Base-by-base conservation (phyloP, 2,888 invertebrate species). In the Hypercompe scribonia region DNA sequence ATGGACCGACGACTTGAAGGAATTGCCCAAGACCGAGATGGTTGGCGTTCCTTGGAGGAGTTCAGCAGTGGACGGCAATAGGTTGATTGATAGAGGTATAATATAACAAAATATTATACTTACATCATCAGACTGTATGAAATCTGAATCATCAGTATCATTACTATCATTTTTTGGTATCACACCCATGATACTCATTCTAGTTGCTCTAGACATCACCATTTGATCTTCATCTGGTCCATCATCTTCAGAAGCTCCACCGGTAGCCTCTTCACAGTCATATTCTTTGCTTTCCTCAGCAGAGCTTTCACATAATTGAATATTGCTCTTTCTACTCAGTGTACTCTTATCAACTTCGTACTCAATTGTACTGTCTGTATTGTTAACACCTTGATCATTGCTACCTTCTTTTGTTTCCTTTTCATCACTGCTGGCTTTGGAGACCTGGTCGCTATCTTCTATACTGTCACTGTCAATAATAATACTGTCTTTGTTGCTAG, bases 181-280 rank as follows among this genome's bases (percentile, higher is more conserved):
- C 24, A 93, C 84, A 0, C 96, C 96, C 92, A 95, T 93, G 72
- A 96, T 96, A 78, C 96, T 96, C 94, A 96, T 94, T 0, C 96
- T 86, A 0, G 96, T 96, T 2, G 95, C 96, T 42, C 94, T 89
- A 0, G 95, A 95, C 91, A 96, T 91, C 73, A 92, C 90, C 92
- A 95, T 91, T 75, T 91, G 87, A 72, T 95, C 95, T 74, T 96
- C 95, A 81, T 93, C 92, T 0, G 86, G 85, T n/a, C 88, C 92
- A 10, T 91, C 90, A 39, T 87, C 87, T 72, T 88, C 86, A n/a
- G 83, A 82, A 68, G 75, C 81, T 33, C 73, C 76, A 24, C 78
- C 75, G 42, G 50, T 77, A 65, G 78, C 79, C 63, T 81, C 81
- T 64, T 80, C 79, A 13, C 71, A 33, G 34, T 82, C 83, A n/a